phyloP scores from a whole-genome alignment of 2,113 vertebrate genomes.

The Garra rufa region DNA sequence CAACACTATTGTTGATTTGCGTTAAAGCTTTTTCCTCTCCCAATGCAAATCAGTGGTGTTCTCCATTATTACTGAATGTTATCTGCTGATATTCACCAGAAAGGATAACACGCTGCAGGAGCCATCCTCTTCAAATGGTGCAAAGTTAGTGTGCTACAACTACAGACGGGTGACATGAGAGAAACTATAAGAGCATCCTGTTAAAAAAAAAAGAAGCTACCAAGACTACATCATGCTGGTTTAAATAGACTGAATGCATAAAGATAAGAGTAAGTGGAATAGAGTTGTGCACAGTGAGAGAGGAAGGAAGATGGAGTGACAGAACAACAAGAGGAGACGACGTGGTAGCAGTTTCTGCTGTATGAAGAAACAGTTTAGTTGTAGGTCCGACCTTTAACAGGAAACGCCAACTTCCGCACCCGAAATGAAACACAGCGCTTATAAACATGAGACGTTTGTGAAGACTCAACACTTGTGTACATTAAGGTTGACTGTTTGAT shows the following conservation, averaged over 20 bases:
- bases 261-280: not conserved
- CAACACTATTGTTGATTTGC: not conserved
- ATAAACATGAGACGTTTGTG: constrained; percentile 34
- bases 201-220: not conserved
- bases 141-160: not conserved
- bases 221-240: not conserved
- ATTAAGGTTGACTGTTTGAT: not conserved
- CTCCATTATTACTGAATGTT: constrained; percentile 24
- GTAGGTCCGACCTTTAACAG: constrained; percentile 72
- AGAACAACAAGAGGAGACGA: constrained; percentile 22
- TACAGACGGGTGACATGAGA: not conserved
- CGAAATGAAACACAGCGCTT: constrained; percentile 45
- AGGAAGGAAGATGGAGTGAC: constrained; percentile 54
- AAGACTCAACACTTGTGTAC: constrained; percentile 10
- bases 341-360: constrained; percentile 28
- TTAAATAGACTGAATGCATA: not conserved
- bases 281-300: constrained; percentile 1
- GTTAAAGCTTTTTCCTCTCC: not conserved
- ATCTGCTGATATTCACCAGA: constrained; percentile 19
- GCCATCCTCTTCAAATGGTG: not conserved
- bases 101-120: not conserved
- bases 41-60: constrained; percentile 27
- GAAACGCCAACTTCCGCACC: constrained; percentile 78
- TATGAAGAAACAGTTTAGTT: constrained; percentile 60
- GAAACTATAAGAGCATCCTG: not conserved